These are phyloP conservation scores for Lethocerus indicus DNA, from an alignment of 1,140 invertebrate genomes.

Conservation along the genomic window DNA sequence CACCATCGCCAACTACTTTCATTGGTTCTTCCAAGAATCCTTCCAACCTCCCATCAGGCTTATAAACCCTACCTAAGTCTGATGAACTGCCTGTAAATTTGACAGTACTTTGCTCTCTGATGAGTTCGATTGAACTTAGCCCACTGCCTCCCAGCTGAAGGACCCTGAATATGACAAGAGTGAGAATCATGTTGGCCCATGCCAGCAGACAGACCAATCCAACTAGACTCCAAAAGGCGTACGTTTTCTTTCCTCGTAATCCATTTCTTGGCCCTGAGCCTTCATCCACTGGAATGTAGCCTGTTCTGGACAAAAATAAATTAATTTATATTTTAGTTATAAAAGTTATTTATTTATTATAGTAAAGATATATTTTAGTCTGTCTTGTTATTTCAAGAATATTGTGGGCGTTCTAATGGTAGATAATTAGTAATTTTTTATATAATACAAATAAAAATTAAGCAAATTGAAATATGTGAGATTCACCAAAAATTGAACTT, in stretches of 20 bases:
- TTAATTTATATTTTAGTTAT: too few species aligned
- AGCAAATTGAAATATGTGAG: too few species aligned
- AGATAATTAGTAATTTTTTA: too few species aligned
- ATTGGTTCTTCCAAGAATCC: constrained; percentile 57
- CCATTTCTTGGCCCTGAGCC: constrained; percentile 28
- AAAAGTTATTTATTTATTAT: too few species aligned
- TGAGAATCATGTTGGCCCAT: constrained; percentile 53
- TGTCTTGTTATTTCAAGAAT: too few species aligned
- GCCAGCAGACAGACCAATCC: constrained; percentile 48
- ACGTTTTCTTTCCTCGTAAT: constrained; percentile 28
- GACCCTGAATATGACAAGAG: constrained; percentile 50
- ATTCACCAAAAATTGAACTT: too few species aligned
- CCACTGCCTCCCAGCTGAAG: constrained; percentile 47
- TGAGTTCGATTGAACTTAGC: constrained; percentile 71
- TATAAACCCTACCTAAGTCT: constrained; percentile 46
- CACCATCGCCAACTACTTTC: constrained; percentile 42
- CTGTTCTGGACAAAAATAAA: constrained; percentile 28
- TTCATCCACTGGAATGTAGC: constrained; percentile 31
- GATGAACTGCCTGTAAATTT: constrained; percentile 61
- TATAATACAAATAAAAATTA: too few species aligned
- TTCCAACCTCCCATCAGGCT: constrained; percentile 36
- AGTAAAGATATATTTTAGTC: too few species aligned
- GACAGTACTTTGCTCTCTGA: constrained; percentile 51
- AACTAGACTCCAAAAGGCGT: constrained; percentile 61
- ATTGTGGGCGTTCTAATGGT: too few species aligned